Evolutionary conservation across 1,140 invertebrate genomes (phyloP), one percentile per base, ranked within the genome.

Genomic region (Leptinotarsa texana): DNA sequence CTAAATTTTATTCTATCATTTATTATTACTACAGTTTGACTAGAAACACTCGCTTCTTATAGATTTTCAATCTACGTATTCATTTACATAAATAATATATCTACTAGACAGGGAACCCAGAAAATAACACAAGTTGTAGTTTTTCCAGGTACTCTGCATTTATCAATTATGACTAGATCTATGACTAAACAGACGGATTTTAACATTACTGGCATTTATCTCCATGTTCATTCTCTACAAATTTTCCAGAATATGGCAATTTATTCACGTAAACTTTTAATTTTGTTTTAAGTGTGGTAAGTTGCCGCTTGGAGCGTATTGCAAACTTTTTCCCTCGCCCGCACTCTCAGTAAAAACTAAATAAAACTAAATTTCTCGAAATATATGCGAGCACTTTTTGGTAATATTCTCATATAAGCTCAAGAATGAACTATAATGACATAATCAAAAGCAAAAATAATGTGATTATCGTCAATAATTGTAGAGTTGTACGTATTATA

Each of bases 261-360:
- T 61, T 13, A 69, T 49, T 69, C 47, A 21, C 18, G 48, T 18
- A 69, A 68, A 24, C 15, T 49, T 11, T 13, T 0, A 47, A 22
- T 48, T 69, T 71, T 71, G 66, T 27, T 68, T 68, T 68, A 42
- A 71, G 69, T 71, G 69, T 71, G 80, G 75, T 75, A 81, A 83
- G 78, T 84, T 83, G 81, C 80, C 69, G 83, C 83, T 84, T 83
- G 74, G 78, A 85, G 83, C 83, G 82, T 84, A 85, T 85, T 85
- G 84, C 84, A 83, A 82, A 83, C 81, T 83, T 78, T 75, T 80
- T 82, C 81, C 82, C 84, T 78, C 79, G 84, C 84, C 84, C 80
- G 83, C 84, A 84, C 83, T 78, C 65, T 77, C 3, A 18, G 65
- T 27, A 49, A 42, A 49, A 61, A 18, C 51, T 68, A 24, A 69